Base-by-base conservation (phyloP, 2,113 vertebrate genomes). In the Centrocercus urophasianus region DNA sequence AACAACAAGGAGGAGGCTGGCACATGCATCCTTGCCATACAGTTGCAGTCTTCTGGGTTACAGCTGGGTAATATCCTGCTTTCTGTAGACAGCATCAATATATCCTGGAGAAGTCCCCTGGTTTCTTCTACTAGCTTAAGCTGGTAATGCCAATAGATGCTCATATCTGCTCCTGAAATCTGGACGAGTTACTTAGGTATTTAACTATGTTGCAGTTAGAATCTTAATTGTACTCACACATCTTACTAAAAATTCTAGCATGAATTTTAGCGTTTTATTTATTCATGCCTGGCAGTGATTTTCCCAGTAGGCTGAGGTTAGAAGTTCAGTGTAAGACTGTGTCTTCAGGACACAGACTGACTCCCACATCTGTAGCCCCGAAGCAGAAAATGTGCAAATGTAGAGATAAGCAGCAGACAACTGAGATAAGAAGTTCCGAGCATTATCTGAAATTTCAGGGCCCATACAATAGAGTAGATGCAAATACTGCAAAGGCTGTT, bases 401-500 rank as follows among this genome's bases (percentile, higher is more conserved):
- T 19, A 79, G 73, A 74, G 56, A 66, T 71, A 85, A 94, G 75
- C 34, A 61, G n/a, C 22, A 76, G 64, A 72, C 50, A 72, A 61
- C 22, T 50, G 27, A 38, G 32, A 76, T 56, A 84, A 61, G 27
- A 67, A 22, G 32, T 48, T 57, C 6, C 0, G 5, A 86, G 19
- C 8, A 7, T 22, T 47, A 45, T 61, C 69, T 63, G 54, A 50
- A 81, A 56, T 72, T 56, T 72, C 34, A 40, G 47, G 40, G 64
- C 76, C 45, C 50, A 22, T 66, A 76, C 80, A 84, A 84, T 59
- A 56, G 66, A 71, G 45, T 22, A 76, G 43, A 81, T 57, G 10
- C 30, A 76, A 85, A 91, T 57, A 72, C 32, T 85, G 52, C 81
- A 76, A 94, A 45, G 34, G 22, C n/a, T 57, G 32, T 57, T 85